A percentile compares a stretch with the other conserved stretches of the same genome.
These are phyloP conservation scores for Zelostemma sp. DNA, from an alignment of 1,140 invertebrate genomes.

Conservation along the genomic window DNA sequence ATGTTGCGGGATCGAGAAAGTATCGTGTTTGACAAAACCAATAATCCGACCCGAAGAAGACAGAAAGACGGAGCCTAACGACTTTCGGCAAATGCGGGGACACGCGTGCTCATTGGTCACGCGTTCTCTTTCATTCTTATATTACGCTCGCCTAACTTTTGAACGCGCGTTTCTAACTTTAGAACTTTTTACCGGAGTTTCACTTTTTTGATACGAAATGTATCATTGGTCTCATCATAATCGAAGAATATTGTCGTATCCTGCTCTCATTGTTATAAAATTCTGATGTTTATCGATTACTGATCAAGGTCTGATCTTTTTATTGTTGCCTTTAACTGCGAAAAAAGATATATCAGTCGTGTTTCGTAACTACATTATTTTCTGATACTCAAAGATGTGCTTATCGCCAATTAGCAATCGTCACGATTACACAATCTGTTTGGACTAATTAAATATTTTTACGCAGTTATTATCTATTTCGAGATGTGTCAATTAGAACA, in stretches of 20 bases:
- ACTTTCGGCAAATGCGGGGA: constrained; percentile 53
- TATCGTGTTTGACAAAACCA: constrained; percentile 13
- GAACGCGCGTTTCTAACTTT: constrained; percentile 14
- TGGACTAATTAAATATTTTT: neutral
- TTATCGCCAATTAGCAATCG: neutral
- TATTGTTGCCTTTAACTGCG: too few species aligned
- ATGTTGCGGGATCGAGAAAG: neutral
- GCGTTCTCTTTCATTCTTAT: constrained; percentile 44
- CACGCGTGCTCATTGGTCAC: constrained; percentile 64
- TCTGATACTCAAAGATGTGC: neutral
- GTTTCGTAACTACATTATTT: too few species aligned
- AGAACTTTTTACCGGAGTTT: too few species aligned
- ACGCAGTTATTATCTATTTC: neutral
- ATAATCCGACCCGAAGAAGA: constrained; percentile 14
- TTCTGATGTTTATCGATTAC: neutral
- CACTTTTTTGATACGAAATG: too few species aligned
- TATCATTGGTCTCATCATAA: neutral
- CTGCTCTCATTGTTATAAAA: neutral
- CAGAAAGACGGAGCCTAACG: constrained; percentile 52
- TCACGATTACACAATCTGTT: neutral
- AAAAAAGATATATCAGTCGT: too few species aligned
- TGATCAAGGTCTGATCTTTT: constrained; percentile 1
- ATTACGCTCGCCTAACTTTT: constrained; percentile 45
- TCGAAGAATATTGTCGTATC: neutral
- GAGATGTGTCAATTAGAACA: neutral